Evolutionary conservation across 2,113 vertebrate genomes (phyloP).

Genomic region (Hyaena hyaena): DNA sequence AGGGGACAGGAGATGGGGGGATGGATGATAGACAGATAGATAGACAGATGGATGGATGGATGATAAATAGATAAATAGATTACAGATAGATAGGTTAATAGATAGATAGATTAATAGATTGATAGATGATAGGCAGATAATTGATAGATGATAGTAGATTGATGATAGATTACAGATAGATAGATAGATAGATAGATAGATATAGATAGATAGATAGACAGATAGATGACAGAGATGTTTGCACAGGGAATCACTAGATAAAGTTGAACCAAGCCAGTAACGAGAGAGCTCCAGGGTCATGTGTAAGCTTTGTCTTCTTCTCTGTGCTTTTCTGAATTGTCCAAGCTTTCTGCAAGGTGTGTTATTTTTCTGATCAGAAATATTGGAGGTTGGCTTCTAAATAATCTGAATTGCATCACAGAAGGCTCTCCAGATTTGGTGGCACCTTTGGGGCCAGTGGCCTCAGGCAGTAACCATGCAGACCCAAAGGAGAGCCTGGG

Average conservation of each 20-base stretch:
- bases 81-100: too few relatives aligned
- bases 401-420: not conserved
- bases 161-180: not conserved
- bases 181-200: too few relatives aligned
- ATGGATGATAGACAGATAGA: too few relatives aligned
- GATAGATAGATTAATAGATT: too few relatives aligned
- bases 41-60: too few relatives aligned
- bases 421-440: not conserved
- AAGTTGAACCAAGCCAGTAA: too few relatives aligned
- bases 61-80: too few relatives aligned
- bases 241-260: not conserved
- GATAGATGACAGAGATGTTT: not conserved
- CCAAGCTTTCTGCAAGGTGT: not conserved
- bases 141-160: too few relatives aligned
- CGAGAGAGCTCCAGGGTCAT: too few relatives aligned
- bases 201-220: too few relatives aligned
- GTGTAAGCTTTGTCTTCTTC: not conserved
- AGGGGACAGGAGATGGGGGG: not conserved
- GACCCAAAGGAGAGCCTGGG: not conserved
- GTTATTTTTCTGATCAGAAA: not conserved
- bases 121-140: too few relatives aligned
- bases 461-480: not conserved
- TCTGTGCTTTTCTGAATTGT: not conserved
- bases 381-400: not conserved
- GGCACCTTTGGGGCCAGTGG: not conserved